Percentiles rank a stretch among this genome's conserved stretches.
Evolutionary conservation across 1,140 invertebrate species (phyloP).

Genomic region (Formica selysi): DNA sequence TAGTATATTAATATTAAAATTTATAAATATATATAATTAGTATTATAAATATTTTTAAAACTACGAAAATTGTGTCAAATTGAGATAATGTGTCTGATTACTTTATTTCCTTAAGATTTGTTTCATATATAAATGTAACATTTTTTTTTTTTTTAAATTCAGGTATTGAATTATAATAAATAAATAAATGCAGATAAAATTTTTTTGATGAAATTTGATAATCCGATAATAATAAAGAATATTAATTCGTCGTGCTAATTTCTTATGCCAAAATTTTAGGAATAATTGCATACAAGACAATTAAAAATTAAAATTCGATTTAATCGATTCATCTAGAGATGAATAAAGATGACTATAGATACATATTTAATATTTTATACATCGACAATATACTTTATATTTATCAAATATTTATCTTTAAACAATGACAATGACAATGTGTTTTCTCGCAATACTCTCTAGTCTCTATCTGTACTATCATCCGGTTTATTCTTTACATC

Average conservation of each 20-base stretch:
- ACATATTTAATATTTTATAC: background rate
- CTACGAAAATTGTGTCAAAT: background rate
- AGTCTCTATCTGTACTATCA: background rate
- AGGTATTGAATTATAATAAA: background rate
- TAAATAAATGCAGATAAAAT: background rate
- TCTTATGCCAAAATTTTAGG: background rate
- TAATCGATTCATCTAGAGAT: background rate
- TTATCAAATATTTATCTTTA: constrained; percentile 8
- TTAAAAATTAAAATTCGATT: constrained; percentile 2
- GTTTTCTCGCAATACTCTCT: background rate
- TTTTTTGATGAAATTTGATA: background rate
- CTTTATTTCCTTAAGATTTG: background rate
- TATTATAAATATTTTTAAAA: background rate
- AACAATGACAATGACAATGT: background rate
- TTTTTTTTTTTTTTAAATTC: background rate
- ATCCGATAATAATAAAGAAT: constrained; percentile 10
- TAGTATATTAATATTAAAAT: background rate
- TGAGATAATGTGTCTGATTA: background rate
- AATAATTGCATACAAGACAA: background rate
- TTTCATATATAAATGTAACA: background rate
- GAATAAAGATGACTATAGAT: background rate
- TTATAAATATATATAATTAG: constrained; percentile 3
- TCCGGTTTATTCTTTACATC: constrained; percentile 1
- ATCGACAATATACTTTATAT: background rate
- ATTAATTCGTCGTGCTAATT: background rate